Base-by-base conservation (phyloP, 2,113 vertebrate species). In the Lethenteron reissneri region DNA sequence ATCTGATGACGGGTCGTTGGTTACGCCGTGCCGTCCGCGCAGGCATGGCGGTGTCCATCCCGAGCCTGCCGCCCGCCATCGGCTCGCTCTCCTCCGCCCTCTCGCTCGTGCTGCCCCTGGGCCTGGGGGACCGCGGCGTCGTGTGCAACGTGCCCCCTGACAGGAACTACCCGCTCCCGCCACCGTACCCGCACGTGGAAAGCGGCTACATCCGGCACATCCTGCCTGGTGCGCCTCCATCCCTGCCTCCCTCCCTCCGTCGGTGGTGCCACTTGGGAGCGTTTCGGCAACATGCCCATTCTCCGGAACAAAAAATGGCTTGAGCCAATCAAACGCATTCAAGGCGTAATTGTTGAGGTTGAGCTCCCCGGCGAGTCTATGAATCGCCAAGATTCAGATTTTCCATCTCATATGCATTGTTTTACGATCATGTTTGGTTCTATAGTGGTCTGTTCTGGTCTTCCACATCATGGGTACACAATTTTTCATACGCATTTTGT, bases 201-300 rank as follows among this genome's bases (percentile, higher is more conserved):
- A 95, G 88, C 84, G 95, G 92, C 81, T 99, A 99, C 76, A 97
- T 97, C 80, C 82, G 94, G 76, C 92, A 97, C 81, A 91, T 99
- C 77, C 81, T 95, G 77, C 91, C 91, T 80, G 91, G 91, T 95
- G 74, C 78, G 82, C 79, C 14, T 11, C 41, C 41, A 41, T 41
- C 41, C 41, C 41, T 41, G 41, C 41, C 41, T 41, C 41, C 41
- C 41, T 41, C 11, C 56, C 56, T 41, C 68, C 68, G 12, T 69
- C 68, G 41, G 69, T 70, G n/a, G 25, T 70, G n/a, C 17, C 69
- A 56, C 17, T 56, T 68, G 9, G 2, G 21, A 21, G n/a, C 8
- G n/a, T 21, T 15, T 14, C 70, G 13, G 12, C 56, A 57, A 19
- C 25, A 11, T 15, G 5, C 13, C n/a, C 9, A 56, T 12, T 58